Base-by-base conservation (phyloP, 2,113 vertebrate genomes). In the Mobula hypostoma region DNA sequence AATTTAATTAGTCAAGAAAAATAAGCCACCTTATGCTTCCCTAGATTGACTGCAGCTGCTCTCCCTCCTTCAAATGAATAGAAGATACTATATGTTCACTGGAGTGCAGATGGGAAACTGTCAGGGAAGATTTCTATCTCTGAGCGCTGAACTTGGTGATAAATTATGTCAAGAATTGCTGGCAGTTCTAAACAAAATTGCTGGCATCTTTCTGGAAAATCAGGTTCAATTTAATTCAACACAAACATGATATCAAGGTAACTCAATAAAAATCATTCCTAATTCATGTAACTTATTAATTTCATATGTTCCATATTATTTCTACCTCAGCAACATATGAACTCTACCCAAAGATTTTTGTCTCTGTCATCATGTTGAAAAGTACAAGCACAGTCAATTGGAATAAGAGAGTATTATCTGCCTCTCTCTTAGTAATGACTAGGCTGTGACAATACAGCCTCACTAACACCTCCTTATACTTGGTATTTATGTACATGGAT, bases 201-300 rank as follows among this genome's bases (percentile, higher is more conserved):
- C 72, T 74, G 72, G 72, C 19, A 24, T 74, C 72, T 74, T 74
- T 19, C 72, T 21, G 72, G 5, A 24, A 74, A 74, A 74, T 74
- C 72, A 74, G 19, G 19, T 21, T 21, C 21, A 63, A 63, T n/a
- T n/a, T 63, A 12, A 36, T 36, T 79, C 36, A 87, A 48, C 17
- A 72, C 40, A 93, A 93, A 93, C 74, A 76, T 93, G 48, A 93
- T 11, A 56, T 56, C 91, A 74, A 56, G 68, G 72, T 76, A 11
- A 48, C 24, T 93, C 91, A 93, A 76, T 74, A 48, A 93, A 93
- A 68, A 56, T 12, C 48, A 27, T 40, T 70, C 48, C 21, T 14
- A 48, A 56, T 93, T 24, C 68, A 40, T 48, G 24, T 74, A 74
- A 74, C 24, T 48, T 24, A 48, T 93, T 76, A 1, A 74, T 70